Conservation (phyloP, 2,797 vertebrate species). For the Phylloscopus collybita region DNA sequence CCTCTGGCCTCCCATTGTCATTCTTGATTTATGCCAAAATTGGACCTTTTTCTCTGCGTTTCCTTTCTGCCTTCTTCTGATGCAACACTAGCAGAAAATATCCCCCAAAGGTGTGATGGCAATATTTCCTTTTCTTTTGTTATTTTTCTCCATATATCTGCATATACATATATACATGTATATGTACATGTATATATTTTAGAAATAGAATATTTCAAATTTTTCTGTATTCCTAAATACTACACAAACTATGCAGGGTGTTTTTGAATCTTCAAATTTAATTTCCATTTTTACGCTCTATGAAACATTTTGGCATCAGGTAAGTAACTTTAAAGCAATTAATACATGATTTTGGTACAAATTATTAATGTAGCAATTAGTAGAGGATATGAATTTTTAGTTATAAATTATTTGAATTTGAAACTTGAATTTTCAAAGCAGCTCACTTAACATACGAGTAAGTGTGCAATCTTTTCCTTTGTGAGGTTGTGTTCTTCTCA, state of each 20-base stretch:
- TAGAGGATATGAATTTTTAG: background rate
- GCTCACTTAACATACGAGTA: background rate
- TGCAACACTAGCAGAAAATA: background rate
- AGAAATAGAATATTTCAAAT: background rate
- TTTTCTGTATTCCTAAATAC: background rate
- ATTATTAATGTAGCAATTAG: background rate
- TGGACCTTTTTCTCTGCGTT: background rate
- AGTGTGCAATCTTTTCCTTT: background rate
- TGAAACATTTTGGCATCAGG: background rate
- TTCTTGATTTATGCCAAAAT: background rate
- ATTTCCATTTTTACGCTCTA: background rate
- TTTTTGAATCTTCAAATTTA: background rate
- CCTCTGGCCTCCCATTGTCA: accelerated
- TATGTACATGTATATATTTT: background rate
- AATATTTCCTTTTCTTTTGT: background rate
- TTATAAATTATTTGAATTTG: background rate
- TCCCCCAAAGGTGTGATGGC: background rate
- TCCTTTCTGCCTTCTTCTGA: background rate
- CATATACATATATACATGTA: accelerated
- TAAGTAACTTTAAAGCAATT: background rate
- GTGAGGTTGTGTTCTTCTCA: background rate
- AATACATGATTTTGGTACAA: background rate
- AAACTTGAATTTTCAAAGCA: background rate
- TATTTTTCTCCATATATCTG: background rate
- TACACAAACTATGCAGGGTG: accelerated